Base-by-base conservation (phyloP, 2,888 invertebrate genomes). In the Eupithecia insigniata region DNA sequence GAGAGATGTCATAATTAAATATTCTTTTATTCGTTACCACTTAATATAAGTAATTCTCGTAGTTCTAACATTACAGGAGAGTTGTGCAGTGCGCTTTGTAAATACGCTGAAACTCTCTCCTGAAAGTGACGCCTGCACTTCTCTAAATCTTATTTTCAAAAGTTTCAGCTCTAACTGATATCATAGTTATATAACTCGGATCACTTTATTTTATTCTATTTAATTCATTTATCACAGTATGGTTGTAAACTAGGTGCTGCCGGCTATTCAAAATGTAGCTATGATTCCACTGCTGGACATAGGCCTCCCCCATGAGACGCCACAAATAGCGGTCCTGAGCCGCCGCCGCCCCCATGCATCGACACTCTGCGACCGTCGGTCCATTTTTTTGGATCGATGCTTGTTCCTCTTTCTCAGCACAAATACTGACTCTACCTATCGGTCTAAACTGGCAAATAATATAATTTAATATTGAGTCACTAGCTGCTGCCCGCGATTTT, bases 121-220 rank as follows among this genome's bases (percentile, higher is more conserved):
- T 39, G 39, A 18, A 39, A 65, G 39, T 65, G 65, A 43, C 65
- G 22, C 18, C 26, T 26, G 65, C 28, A 65, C 65, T 65, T 65
- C 34, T 8, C 16, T 39, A 39, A 28, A 28, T 16, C 39, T 39
- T 39, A 30, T 18, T 60, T 60, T 30, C 18, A 18, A 18, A 60
- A 60, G 28, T 60, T 60, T 60, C 28, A 60, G 3, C 30, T 16
- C 30, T 60, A 60, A 60, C 60, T 16, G 30, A 60, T 30, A 30
- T 60, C 30, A 60, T 30, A 18, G 30, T 30, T 60, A 7, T 7
- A 18, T 60, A 60, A 60, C 18, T 60, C 60, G 16, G 60, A 30
- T 55, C 26, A 5, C 26, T 55, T 51, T 22, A 22, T 51, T 51
- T 51, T 2, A 51, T 51, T 51, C 22, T 26, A 14, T 55, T 55